Percentiles rank a stretch among this genome's conserved stretches.
phyloP scores from a whole-genome alignment of 2,888 invertebrate species.

The Eurois occulta region DNA sequence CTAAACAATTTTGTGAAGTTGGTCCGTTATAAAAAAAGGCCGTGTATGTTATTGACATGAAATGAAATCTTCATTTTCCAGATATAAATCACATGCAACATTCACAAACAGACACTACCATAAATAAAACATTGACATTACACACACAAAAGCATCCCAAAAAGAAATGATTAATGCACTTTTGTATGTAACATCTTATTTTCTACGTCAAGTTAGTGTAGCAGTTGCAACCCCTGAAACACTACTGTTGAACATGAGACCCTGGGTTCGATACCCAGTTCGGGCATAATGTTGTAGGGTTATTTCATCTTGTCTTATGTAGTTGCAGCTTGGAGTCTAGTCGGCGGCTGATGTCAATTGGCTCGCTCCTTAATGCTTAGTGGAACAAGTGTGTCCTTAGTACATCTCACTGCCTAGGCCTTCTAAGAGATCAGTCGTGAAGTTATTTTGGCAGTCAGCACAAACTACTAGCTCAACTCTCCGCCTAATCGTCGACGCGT shows the following conservation, averaged over 20 bases:
- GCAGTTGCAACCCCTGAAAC: too few species aligned
- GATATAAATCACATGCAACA: too few species aligned
- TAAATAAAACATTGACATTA: too few species aligned
- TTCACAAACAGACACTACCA: too few species aligned
- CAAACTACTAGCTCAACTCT: neutral
- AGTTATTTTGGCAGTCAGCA: neutral
- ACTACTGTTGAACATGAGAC: neutral
- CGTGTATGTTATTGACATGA: neutral
- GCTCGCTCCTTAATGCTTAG: neutral
- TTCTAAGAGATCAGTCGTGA: neutral
- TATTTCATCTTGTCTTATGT: neutral
- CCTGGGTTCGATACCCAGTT: neutral
- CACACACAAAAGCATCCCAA: too few species aligned
- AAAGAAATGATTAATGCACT: too few species aligned
- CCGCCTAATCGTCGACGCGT: neutral
- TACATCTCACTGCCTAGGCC: neutral
- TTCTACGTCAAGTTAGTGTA: too few species aligned
- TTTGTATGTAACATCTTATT: too few species aligned
- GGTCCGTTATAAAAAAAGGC: neutral
- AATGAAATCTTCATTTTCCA: too few species aligned
- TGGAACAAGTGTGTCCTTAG: too few species aligned
- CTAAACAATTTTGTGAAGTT: neutral
- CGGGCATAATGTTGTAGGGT: neutral
- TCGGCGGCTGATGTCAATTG: neutral
- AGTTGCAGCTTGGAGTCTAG: neutral